Percentiles rank a stretch among this genome's conserved stretches.
Conservation (phyloP, 1,140 invertebrate species). For the Nasonia vitripennis region DNA sequence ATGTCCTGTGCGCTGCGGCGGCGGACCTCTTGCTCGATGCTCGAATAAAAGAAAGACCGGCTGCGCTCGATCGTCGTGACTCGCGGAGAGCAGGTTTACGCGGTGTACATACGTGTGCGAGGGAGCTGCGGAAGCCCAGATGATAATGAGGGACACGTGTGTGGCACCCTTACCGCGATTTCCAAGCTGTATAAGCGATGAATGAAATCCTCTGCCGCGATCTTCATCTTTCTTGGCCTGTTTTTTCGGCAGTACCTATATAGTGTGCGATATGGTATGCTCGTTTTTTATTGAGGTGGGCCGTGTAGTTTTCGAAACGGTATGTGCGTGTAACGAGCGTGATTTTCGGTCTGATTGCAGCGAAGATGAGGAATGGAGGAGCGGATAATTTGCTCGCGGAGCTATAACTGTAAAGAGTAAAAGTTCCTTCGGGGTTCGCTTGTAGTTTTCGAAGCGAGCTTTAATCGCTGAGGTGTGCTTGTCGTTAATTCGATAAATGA, state of each 20-base stretch:
- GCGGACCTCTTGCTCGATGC: background rate
- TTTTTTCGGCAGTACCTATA: no score
- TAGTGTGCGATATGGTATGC: no score
- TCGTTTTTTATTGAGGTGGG: background rate
- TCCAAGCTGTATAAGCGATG: background rate
- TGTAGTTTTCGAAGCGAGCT: no score
- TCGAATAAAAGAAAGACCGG: conserved; percentile 32
- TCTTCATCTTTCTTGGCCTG: no score
- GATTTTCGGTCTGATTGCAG: background rate
- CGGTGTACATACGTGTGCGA: background rate
- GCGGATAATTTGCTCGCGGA: background rate
- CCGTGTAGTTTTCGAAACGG: background rate
- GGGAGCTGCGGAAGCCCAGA: conserved; percentile 9
- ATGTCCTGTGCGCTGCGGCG: background rate
- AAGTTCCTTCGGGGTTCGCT: no score
- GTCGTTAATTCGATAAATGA: background rate
- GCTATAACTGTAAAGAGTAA: background rate
- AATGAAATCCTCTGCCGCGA: no score
- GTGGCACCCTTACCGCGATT: conserved; percentile 35
- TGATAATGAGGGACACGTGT: conserved; percentile 37
- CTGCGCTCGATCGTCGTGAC: conserved; percentile 15
- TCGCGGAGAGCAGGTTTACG: conserved; percentile 9
- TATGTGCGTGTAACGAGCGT: background rate
- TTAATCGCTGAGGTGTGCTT: background rate
- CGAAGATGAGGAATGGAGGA: background rate